Evolutionary conservation across 2,797 vertebrate genomes (phyloP), one percentile per base, ranked within the genome.

Genomic region (Miichthys miiuy): DNA sequence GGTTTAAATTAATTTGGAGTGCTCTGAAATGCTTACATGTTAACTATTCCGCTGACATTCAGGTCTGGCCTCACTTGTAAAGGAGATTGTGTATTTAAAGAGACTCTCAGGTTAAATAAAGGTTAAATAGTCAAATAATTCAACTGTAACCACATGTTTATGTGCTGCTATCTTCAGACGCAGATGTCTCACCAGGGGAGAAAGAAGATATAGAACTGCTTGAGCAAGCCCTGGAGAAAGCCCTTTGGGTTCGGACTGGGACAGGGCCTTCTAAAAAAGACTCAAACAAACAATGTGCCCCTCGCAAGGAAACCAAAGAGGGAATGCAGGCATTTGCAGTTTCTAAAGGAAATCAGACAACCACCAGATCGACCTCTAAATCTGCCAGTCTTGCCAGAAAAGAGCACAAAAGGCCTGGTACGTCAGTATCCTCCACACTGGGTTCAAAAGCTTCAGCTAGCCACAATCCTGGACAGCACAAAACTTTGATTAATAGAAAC

Each of bases 211-310:
- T 96, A 38, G 89, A 93, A 68, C 41, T 96, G 47, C 88, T 96
- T 57, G 94, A 96, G 50, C 82, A 60, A 80, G 93, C 91, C 16
- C 80, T 96, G 77, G 84, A 94, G 82, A 95, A 92, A 82, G 95
- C 95, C 5, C 81, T 94, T 18, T 66, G 60, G 38, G 84, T 96
- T 42, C 95, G 95, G 21, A 84, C 87, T 50, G 75, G 76, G 18
- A 84, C 79, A 54, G 86, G 38, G 55, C 69, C 55, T 52, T 80
- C 81, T 30, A 87, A 67, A 76, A 83, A 86, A 51, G 68, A 71
- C 21, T 18, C 47, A 68, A 69, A 50, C 48, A 80, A 83, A 58
- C 57, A 52, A 27, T 41, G 60, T 78, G 38, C 12, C 48, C 18
- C 42, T 66, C 58, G 2, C 52, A 88, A 82, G 54, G 74, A 83